Evolutionary conservation across 2,113 vertebrate species (phyloP), one percentile per base, ranked within the genome.

Genomic region (Seriola aureovittata): DNA sequence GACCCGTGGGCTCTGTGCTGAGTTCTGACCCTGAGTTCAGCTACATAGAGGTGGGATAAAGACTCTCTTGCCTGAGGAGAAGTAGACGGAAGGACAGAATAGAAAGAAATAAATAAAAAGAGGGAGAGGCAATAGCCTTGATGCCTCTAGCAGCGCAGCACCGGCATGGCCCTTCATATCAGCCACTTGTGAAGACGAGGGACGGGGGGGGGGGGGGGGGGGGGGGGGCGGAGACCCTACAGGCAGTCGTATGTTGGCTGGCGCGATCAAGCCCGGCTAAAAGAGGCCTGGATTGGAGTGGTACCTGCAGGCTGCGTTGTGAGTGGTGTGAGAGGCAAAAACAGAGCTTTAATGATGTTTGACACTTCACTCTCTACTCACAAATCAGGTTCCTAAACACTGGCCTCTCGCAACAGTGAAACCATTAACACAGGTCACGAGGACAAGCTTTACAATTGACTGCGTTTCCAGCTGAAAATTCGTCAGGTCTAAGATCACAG

Each of bases 21-120:
- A 75, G 78, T 81, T 84, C 71, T 88, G 86, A 92, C 88, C 91
- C 69, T 21, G 66, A 78, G 82, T 88, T 93, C 86, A 86, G 63
- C 71, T 62, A 50, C 48, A 36, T 12, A 65, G 81, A 91, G 73
- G 81, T 85, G 52, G 85, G 78, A 90, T 90, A 90, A 87, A 90
- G 83, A 72, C 84, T 86, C 17, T 71, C 48, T 79, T 64, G 89
- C 85, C 86, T 69, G 54, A 68, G 85, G 89, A 86, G 76, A 83
- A 85, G 73, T 52, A 71, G 75, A 84, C 40, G 13, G 66, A 76
- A 69, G 52, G 50, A 67, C 29, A 71, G 42, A 67, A 78, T 66
- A 68, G 73, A 84, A 66, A 72, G 71, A 34, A 74, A 69, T 69
- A 71, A 77, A 80, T 74, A 79, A 82, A 84, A 77, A 66, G 44